Percentiles rank a stretch among this genome's conserved stretches.
phyloP scores from a whole-genome alignment of 2,113 vertebrate genomes.

The Zosterops hypoxanthus region DNA sequence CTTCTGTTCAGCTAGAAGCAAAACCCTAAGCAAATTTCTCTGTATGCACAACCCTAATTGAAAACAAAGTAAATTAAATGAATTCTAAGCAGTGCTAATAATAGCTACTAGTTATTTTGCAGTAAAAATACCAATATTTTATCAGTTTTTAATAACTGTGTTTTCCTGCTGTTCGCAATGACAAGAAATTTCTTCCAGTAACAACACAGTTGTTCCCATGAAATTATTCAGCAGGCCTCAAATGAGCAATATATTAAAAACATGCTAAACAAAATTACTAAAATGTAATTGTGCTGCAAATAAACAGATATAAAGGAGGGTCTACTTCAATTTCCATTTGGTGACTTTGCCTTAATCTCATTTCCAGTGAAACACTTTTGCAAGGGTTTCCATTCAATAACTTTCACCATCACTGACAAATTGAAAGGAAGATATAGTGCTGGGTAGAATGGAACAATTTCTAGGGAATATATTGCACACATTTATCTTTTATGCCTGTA shows the following conservation, averaged over 20 bases:
- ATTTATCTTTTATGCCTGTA: background rate
- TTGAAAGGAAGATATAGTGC: background rate
- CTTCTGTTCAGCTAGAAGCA: background rate
- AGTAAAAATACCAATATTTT: conserved; percentile 28
- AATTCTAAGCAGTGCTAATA: conserved; percentile 17
- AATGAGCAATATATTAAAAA: conserved; percentile 1
- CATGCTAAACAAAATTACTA: conserved; percentile 7
- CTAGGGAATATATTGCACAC: background rate
- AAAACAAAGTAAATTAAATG: conserved; percentile 37
- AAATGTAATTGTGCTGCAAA: conserved; percentile 39
- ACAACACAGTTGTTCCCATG: background rate
- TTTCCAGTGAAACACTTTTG: background rate
- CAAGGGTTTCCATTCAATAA: background rate
- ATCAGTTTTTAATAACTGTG: conserved; percentile 26
- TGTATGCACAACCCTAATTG: conserved; percentile 7
- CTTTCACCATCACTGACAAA: background rate
- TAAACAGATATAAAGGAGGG: background rate
- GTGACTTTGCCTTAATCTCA: background rate
- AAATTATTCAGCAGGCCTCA: conserved; percentile 13
- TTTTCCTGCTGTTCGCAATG: conserved; percentile 24
- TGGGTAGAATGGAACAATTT: background rate
- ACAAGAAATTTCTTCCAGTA: conserved; percentile 19
- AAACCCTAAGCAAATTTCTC: conserved; percentile 30
- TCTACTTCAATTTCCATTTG: background rate
- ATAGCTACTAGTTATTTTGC: conserved; percentile 29